phyloP scores from a whole-genome alignment of 2,888 invertebrate species.

The Teleiodes luculella region DNA sequence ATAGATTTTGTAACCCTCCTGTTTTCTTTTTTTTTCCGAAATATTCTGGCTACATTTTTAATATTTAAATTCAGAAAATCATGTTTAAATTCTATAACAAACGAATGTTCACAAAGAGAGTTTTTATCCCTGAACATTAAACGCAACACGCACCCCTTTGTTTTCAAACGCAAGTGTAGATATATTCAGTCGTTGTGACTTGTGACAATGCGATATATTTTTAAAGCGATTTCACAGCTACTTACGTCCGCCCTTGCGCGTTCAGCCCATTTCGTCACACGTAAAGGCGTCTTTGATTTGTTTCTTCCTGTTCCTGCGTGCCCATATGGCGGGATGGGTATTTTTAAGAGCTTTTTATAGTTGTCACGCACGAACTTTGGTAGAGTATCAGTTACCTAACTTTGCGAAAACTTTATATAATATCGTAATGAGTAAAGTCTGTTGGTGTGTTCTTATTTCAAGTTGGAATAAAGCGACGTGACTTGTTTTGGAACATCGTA shows the following conservation, averaged over 20 bases:
- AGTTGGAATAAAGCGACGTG: too few species aligned
- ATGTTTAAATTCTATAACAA: too few species aligned
- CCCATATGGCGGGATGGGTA: constrained; percentile 15
- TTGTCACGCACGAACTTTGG: not conserved
- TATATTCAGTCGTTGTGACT: not conserved
- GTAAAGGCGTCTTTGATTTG: constrained; percentile 25
- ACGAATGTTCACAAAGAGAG: too few species aligned
- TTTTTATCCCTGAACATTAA: not conserved
- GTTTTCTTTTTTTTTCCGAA: too few species aligned
- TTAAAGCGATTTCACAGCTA: constrained; percentile 30
- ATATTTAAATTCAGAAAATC: too few species aligned
- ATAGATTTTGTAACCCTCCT: too few species aligned
- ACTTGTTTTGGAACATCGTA: too few species aligned
- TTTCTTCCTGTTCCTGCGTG: constrained; percentile 21
- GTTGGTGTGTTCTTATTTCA: too few species aligned
- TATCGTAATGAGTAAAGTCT: too few species aligned
- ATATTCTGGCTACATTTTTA: too few species aligned
- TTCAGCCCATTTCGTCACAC: constrained; percentile 29
- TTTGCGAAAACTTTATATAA: too few species aligned
- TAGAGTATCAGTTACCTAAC: too few species aligned
- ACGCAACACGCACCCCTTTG: constrained; percentile 1
- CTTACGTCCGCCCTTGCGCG: constrained; percentile 17
- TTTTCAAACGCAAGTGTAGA: constrained; percentile 1
- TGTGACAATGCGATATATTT: constrained; percentile 11
- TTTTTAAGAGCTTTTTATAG: not conserved